These are phyloP conservation scores for Perca flavescens DNA, from an alignment of 2,113 vertebrate genomes.

Conservation along the genomic window DNA sequence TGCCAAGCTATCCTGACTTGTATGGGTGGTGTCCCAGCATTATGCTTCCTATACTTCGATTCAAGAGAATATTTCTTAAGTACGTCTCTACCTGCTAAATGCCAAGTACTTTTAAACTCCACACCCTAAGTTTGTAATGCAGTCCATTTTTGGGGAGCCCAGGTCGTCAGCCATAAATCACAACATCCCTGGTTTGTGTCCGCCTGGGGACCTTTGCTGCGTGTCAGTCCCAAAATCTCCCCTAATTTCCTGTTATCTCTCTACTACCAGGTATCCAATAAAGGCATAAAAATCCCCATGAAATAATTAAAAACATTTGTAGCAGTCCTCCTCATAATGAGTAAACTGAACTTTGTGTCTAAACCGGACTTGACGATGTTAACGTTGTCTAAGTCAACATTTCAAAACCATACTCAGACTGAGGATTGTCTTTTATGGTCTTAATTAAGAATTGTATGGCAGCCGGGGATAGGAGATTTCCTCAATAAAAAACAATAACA, in stretches of 20 bases:
- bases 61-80: no score
- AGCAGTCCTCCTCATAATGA: not conserved
- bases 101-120: no score
- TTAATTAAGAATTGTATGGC: not conserved
- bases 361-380: not conserved
- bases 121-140: no score
- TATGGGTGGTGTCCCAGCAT: no score
- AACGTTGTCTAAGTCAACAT: not conserved
- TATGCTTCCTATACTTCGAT: no score
- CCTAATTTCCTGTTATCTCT: not conserved
- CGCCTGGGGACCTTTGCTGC: not conserved
- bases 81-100: no score
- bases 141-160: no score
- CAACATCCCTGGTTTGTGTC: no score
- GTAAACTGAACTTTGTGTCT: not conserved
- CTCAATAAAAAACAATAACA: not conserved
- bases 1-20: no score
- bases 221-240: not conserved
- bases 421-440: not conserved
- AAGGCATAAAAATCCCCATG: not conserved
- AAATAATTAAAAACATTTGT: no score
- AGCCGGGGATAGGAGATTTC: not conserved
- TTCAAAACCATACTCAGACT: not conserved
- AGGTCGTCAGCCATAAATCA: no score
- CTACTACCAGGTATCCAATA: not conserved